Percentiles rank a stretch among this genome's conserved stretches.
Evolutionary conservation across 2,113 vertebrate genomes (phyloP).

Genomic region (Cyprinus carpio): DNA sequence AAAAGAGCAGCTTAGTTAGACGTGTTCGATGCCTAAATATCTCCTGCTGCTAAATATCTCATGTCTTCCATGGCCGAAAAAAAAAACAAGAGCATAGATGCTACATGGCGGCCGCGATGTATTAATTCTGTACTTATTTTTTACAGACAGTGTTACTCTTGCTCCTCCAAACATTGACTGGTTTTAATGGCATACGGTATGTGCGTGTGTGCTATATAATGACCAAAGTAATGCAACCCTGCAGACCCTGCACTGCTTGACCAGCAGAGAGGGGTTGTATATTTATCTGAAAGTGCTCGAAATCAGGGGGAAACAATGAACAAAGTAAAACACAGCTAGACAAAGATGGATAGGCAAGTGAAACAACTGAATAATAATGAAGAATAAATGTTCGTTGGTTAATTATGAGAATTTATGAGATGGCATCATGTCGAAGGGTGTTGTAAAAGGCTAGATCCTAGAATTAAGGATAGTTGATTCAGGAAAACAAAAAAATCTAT

Average conservation of each 20-base stretch:
- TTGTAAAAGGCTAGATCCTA: not conserved
- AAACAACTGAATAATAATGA: slow-evolving; percentile 17
- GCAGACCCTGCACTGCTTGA: not conserved
- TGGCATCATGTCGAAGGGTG: not conserved
- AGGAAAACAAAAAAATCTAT: not conserved
- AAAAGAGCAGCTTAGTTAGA: not conserved
- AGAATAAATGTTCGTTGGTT: not conserved
- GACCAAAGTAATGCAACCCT: not conserved
- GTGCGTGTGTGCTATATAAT: not conserved
- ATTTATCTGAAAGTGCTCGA: not conserved
- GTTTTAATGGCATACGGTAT: not conserved
- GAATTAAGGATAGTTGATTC: not conserved
- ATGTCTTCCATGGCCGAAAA: not conserved
- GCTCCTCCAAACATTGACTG: not conserved
- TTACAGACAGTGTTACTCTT: not conserved
- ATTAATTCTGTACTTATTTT: not conserved
- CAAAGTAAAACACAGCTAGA: not conserved
- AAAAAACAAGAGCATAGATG: not conserved
- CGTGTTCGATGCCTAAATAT: too few species aligned
- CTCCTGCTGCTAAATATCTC: not conserved
- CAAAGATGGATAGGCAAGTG: too few species aligned
- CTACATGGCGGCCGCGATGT: too few species aligned
- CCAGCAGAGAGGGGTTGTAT: not conserved
- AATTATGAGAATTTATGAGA: not conserved
- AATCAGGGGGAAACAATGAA: not conserved